These are phyloP conservation scores for Myocastor coypus DNA, from an alignment of 2,113 vertebrate species.

Conservation along the genomic window DNA sequence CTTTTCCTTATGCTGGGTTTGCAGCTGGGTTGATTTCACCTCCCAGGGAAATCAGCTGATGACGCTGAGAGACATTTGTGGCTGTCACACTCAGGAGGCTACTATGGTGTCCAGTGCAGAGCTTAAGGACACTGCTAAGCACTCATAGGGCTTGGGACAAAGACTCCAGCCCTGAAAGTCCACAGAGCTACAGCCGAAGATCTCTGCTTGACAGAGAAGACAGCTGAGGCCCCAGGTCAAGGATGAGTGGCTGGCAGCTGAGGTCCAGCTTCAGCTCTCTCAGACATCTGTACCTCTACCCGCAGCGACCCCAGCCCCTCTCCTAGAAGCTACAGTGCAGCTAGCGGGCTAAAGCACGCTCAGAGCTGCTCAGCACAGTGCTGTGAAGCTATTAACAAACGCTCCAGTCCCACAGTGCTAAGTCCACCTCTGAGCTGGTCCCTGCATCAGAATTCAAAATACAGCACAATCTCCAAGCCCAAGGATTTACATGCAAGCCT, in stretches of 20 bases:
- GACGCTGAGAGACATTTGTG: background rate
- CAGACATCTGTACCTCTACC: background rate
- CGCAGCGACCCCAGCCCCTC: background rate
- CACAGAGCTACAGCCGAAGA: background rate
- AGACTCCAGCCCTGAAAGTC: background rate
- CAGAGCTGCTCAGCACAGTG: background rate
- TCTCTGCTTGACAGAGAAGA: background rate
- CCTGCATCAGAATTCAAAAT: slow-evolving; percentile 56
- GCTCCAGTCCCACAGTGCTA: background rate
- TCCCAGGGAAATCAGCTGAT: background rate
- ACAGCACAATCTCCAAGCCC: slow-evolving; percentile 1
- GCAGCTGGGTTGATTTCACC: background rate
- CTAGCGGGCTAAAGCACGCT: background rate
- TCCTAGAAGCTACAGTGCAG: background rate
- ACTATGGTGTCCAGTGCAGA: background rate
- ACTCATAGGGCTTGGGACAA: background rate
- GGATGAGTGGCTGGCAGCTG: background rate
- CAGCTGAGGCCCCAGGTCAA: background rate
- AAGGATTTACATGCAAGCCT: slow-evolving; percentile 52
- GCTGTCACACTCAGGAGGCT: background rate
- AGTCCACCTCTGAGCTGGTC: slow-evolving; percentile 67
- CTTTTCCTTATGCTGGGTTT: background rate
- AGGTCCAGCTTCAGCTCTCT: background rate
- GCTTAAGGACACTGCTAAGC: background rate
- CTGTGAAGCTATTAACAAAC: background rate